A percentile compares a stretch with the other conserved stretches of the same genome.
Evolutionary conservation across 2,888 invertebrate genomes (phyloP).

Genomic region (Cheilosia variabilis): DNA sequence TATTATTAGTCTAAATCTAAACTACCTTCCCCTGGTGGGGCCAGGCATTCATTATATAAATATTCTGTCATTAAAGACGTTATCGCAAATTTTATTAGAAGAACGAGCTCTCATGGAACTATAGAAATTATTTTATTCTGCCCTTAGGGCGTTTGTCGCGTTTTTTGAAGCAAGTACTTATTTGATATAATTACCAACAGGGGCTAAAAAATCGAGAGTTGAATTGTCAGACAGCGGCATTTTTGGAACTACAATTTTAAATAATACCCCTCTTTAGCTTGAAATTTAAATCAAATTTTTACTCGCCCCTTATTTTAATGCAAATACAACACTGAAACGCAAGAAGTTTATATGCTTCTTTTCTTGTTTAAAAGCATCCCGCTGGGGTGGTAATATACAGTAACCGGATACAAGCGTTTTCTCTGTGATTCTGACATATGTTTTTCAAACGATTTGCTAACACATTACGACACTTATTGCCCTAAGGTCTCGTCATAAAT

Average conservation of each 20-base stretch:
- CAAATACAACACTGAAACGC: conserved; percentile 48
- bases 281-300: conserved; percentile 42
- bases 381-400: conserved; percentile 71
- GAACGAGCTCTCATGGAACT: conserved; percentile 25
- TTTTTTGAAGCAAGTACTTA: conserved; percentile 15
- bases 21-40: conserved; percentile 36
- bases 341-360: conserved; percentile 44
- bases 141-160: neutral
- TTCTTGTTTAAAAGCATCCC: conserved; percentile 58
- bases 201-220: conserved; percentile 26
- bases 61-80: conserved; percentile 43
- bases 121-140: conserved; percentile 2
- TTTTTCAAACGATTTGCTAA: conserved; percentile 69
- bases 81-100: conserved; percentile 43
- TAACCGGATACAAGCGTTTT: conserved; percentile 72
- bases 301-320: conserved; percentile 36
- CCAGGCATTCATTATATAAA: conserved; percentile 38
- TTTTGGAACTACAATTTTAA: conserved; percentile 28
- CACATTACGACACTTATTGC: conserved; percentile 74
- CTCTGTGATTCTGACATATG: conserved; percentile 75
- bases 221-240: conserved; percentile 37
- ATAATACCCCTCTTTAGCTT: conserved; percentile 1
- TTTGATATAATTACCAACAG: conserved; percentile 48
- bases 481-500: conserved; percentile 72
- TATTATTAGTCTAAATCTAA: conserved; percentile 16